These are phyloP conservation scores for Tholera decimalis DNA, from an alignment of 2,888 invertebrate genomes.

Conservation along the genomic window DNA sequence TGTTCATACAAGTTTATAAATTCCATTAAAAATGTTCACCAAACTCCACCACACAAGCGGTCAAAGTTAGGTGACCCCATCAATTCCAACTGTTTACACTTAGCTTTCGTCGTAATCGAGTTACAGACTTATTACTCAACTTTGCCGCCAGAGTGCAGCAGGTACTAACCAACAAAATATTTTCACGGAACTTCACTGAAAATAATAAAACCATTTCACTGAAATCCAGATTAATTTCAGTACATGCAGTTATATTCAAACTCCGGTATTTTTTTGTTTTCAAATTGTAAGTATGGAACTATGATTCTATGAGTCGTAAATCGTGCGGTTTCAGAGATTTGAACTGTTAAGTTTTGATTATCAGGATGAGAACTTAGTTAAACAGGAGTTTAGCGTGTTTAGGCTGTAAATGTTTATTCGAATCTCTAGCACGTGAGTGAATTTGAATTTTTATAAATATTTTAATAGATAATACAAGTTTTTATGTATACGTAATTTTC, in stretches of 20 bases:
- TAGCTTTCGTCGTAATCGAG: conserved; percentile 41
- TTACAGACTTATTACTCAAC: conserved; percentile 39
- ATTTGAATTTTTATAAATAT: too few species aligned
- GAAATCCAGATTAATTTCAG: conserved; percentile 74
- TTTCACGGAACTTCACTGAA: conserved; percentile 54
- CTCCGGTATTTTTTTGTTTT: conserved; percentile 52
- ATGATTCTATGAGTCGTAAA: too few species aligned
- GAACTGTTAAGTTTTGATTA: conserved; percentile 38
- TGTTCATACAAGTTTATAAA: background rate
- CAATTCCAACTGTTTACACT: conserved; percentile 36
- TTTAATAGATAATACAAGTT: too few species aligned
- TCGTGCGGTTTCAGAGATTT: conserved; percentile 36
- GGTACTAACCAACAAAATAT: conserved; percentile 60
- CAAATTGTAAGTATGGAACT: conserved; percentile 22
- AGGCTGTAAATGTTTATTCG: conserved; percentile 30
- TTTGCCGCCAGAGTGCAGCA: conserved; percentile 48
- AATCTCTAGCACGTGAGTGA: too few species aligned
- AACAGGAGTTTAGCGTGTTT: conserved; percentile 21
- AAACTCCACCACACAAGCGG: conserved; percentile 4
- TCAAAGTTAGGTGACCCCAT: conserved; percentile 20
- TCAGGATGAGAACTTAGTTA: conserved; percentile 22
- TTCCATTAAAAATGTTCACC: conserved; percentile 5
- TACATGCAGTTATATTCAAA: conserved; percentile 55
- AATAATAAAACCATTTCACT: conserved; percentile 70
- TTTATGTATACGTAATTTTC: too few species aligned